Conservation (phyloP, 2,888 invertebrate species). For the Rhamphomyia laevipes region DNA sequence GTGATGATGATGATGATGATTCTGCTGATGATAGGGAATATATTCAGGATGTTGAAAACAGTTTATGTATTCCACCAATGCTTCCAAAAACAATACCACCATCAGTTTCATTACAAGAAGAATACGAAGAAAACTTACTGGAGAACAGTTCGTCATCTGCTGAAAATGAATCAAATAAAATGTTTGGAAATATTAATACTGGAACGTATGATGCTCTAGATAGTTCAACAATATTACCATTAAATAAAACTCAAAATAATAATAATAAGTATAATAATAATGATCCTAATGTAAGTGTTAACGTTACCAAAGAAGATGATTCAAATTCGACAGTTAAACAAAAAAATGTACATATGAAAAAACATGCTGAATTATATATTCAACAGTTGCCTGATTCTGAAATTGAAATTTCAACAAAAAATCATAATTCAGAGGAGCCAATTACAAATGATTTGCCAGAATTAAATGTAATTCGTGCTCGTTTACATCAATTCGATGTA, state of each 20-base stretch:
- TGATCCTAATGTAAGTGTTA: conserved; percentile 21
- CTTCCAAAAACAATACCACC: conserved; percentile 24
- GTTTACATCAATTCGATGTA: conserved; percentile 29
- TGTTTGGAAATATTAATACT: neutral
- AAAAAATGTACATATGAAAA: neutral
- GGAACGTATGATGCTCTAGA: neutral
- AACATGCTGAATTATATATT: neutral
- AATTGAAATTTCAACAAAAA: conserved; percentile 6
- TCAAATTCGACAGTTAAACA: neutral
- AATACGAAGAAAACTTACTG: conserved; percentile 12
- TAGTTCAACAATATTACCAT: conserved; percentile 13
- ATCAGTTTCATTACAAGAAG: neutral
- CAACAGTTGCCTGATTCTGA: neutral
- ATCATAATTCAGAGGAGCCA: conserved; percentile 10
- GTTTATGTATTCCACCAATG: conserved; percentile 17
- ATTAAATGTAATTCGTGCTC: conserved; percentile 26
- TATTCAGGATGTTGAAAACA: conserved; percentile 8
- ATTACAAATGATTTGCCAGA: conserved; percentile 12
- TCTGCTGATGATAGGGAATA: conserved; percentile 12
- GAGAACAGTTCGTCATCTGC: conserved; percentile 4
- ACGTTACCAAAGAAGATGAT: conserved; percentile 25
- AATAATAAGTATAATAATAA: conserved; percentile 4
- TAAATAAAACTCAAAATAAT: conserved; percentile 7
- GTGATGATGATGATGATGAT: conserved; percentile 12
- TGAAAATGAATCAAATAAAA: neutral